Evolutionary conservation across 2,888 invertebrate species (phyloP).

Genomic region (Erynnis tages): DNA sequence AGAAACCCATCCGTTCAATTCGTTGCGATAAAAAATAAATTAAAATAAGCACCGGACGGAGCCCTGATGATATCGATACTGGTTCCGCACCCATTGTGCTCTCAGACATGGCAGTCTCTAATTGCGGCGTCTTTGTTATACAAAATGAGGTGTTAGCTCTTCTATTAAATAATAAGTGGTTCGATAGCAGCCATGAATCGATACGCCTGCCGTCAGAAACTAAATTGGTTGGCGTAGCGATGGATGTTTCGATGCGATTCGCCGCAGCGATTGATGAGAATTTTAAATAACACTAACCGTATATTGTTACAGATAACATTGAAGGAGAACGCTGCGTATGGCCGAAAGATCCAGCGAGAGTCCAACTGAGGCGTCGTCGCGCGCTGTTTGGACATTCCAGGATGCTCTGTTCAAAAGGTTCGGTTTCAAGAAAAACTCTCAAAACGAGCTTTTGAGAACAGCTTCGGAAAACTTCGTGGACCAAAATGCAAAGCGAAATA

Average conservation of each 20-base stretch:
- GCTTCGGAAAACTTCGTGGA: constrained; percentile 1
- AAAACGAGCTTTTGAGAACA: constrained; percentile 11
- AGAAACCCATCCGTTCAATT: constrained; percentile 71
- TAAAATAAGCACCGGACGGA: constrained; percentile 64
- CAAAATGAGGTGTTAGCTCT: constrained; percentile 80
- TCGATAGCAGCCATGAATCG: constrained; percentile 53
- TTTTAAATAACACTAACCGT: constrained; percentile 28
- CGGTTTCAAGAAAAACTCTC: constrained; percentile 31
- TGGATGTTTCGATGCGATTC: constrained; percentile 33
- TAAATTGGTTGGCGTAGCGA: constrained; percentile 44
- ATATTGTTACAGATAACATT: constrained; percentile 68
- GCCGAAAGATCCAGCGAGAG: constrained; percentile 66
- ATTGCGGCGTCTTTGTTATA: constrained; percentile 77
- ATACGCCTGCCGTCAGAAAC: constrained; percentile 51
- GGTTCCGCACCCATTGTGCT: constrained; percentile 66
- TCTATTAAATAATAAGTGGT: constrained; percentile 77
- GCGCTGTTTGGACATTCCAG: constrained; percentile 67
- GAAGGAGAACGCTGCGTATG: constrained; percentile 71
- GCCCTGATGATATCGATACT: constrained; percentile 74
- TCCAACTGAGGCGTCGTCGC: constrained; percentile 71
- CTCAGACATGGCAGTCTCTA: constrained; percentile 67
- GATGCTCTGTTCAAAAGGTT: constrained; percentile 51
- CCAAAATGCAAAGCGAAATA: constrained; percentile 22
- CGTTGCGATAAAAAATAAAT: constrained; percentile 78
- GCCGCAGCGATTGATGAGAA: constrained; percentile 14